phyloP scores from a whole-genome alignment of 2,888 invertebrate genomes.

The Agrenia bidenticulata region DNA sequence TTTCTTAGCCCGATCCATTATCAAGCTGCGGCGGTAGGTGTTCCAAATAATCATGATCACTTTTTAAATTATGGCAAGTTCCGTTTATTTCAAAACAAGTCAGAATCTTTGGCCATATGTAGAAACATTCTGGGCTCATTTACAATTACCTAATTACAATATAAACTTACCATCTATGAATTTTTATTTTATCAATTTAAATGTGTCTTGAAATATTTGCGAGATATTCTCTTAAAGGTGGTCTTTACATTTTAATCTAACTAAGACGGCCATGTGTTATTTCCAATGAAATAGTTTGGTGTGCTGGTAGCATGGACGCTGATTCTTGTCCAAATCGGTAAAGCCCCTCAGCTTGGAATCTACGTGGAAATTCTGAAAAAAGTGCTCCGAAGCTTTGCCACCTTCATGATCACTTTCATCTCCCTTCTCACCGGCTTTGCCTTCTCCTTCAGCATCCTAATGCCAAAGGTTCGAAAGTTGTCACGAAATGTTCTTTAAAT shows the following conservation, averaged over 20 bases:
- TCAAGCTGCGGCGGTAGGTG: slow-evolving; percentile 36
- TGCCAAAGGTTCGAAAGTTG: slow-evolving; percentile 31
- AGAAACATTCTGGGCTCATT: too few species aligned
- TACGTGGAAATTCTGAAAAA: slow-evolving; percentile 40
- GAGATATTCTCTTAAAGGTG: not conserved
- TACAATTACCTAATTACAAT: not conserved
- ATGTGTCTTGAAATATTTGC: not conserved
- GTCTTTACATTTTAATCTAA: not conserved
- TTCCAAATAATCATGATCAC: not conserved
- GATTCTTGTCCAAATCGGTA: slow-evolving; percentile 40
- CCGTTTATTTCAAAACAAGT: not conserved
- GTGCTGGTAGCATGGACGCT: slow-evolving; percentile 41
- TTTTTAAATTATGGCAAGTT: not conserved
- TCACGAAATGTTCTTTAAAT: too few species aligned
- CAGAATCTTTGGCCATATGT: too few species aligned
- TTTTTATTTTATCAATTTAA: too few species aligned
- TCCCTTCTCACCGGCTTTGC: slow-evolving; percentile 38
- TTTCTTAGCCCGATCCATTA: slow-evolving; percentile 35
- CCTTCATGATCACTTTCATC: slow-evolving; percentile 42
- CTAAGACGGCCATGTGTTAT: not conserved
- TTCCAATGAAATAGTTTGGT: slow-evolving; percentile 29
- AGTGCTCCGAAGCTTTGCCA: slow-evolving; percentile 35
- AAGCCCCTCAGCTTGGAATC: slow-evolving; percentile 34
- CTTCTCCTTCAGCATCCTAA: slow-evolving; percentile 41
- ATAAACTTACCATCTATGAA: too few species aligned